Evolutionary conservation across 1,140 invertebrate species (phyloP).

Genomic region (Caenorhabditis tropicalis): DNA sequence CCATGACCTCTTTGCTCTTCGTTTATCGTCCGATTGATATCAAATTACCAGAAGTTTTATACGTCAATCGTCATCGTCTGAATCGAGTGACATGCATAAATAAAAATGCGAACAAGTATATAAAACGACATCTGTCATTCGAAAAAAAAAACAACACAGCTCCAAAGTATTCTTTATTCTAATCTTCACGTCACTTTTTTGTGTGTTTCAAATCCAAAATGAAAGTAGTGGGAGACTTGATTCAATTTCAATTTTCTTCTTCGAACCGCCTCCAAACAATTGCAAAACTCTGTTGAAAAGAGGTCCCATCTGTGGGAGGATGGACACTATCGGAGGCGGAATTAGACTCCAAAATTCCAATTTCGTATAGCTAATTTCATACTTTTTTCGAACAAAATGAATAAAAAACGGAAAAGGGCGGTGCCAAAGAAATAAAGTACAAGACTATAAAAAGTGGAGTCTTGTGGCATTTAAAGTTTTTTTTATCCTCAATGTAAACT

Average conservation of each 20-base stretch:
- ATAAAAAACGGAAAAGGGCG: background rate
- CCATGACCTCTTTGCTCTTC: slow-evolving; percentile 23
- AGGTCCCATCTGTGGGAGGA: slow-evolving; percentile 16
- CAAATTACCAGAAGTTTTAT: slow-evolving; percentile 10
- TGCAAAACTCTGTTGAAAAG: background rate
- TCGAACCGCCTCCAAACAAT: slow-evolving; percentile 20
- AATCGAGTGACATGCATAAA: background rate
- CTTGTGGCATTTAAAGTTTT: background rate
- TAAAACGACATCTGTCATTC: background rate
- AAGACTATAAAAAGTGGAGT: background rate
- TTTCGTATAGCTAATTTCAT: slow-evolving; percentile 30
- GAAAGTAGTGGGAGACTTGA: slow-evolving; percentile 28
- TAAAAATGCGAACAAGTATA: slow-evolving; percentile 28
- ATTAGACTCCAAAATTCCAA: background rate
- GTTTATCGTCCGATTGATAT: slow-evolving; percentile 39
- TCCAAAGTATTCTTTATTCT: background rate
- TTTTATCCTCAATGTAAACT: background rate
- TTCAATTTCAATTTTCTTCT: slow-evolving; percentile 37
- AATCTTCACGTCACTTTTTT: slow-evolving; percentile 23
- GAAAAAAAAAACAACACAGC: background rate
- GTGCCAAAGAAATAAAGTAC: background rate
- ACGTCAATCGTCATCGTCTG: slow-evolving; percentile 24
- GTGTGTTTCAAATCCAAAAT: background rate
- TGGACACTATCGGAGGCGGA: background rate
- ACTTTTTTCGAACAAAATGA: slow-evolving; percentile 22